Base-by-base conservation (phyloP, 2,113 vertebrate species). In the Callionymus lyra region DNA sequence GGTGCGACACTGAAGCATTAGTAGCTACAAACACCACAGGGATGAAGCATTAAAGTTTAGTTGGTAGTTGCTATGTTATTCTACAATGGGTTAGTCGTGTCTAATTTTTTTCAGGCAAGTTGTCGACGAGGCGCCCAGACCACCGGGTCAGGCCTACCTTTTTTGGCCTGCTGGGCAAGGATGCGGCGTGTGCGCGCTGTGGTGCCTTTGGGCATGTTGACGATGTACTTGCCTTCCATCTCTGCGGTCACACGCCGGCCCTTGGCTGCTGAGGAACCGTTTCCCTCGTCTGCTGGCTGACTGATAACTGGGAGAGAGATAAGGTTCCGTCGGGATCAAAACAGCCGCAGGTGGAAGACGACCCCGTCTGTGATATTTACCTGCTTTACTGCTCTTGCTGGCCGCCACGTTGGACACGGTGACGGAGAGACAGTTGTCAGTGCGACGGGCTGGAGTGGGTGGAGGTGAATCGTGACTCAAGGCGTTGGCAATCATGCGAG, bases 131-230 rank as follows among this genome's bases (percentile, higher is more conserved):
- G 50, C 9, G 44, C 51, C 37, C 40, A 13, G 21, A 42, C 66
- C 63, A 63, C 37, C 47, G 56, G 66, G 38, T 55, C 52, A 56
- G 68, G 72, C 72, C 69, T 82, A 97, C 93, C 92, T 92, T 87
- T 90, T 1, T 86, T 89, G 68, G 79, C 85, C 79, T 94, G 91
- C 77, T 92, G 89, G 72, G 89, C 87, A 70, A 97, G 84, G 84
- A 97, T 92, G 69, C 88, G 93, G 33, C 87, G 88, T 33, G 88
- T 93, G 31, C 88, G 80, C 2, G 88, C 77, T 0, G 93, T 97
- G 54, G 91, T 92, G 53, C 93, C 93, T 75, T 94, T 95, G 59
- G 93, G 92, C 92, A 97, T 95, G 82, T 86, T 91, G 81, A 97
- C 85, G 51, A 94, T 87, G 75, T 96, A 97, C 51, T 97, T 97